Evolutionary conservation across 1,140 invertebrate species (phyloP).

Genomic region (Cotesia glomerata): DNA sequence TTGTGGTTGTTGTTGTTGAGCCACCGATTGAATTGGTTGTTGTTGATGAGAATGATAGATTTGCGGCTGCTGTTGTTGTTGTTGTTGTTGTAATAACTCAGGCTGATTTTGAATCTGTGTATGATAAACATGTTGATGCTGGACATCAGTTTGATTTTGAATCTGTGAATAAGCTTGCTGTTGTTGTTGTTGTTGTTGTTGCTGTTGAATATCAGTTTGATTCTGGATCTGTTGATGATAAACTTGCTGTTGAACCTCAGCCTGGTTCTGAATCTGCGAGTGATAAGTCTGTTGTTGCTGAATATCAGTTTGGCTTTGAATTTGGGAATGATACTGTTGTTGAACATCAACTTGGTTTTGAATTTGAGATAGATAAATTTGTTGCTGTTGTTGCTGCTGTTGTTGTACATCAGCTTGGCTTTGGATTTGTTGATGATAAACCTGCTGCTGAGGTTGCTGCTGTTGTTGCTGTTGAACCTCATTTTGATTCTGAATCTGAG

Average conservation of each 20-base stretch:
- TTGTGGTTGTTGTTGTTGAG: conserved; percentile 25
- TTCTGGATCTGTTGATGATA: conserved; percentile 14
- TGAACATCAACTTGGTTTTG: background rate
- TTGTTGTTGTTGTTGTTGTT: conserved; percentile 26
- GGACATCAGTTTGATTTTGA: conserved; percentile 36
- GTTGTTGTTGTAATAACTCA: conserved; percentile 26
- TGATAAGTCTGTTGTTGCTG: too few relatives aligned
- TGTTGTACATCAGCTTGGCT: conserved; percentile 17
- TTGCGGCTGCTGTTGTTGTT: background rate
- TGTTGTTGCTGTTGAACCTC: too few relatives aligned
- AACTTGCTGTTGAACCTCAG: background rate
- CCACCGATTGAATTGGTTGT: background rate
- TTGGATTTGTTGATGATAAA: conserved; percentile 14
- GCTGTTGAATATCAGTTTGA: background rate
- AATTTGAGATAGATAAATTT: background rate
- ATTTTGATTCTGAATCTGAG: too few relatives aligned
- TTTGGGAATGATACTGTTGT: background rate
- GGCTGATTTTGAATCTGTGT: conserved; percentile 41
- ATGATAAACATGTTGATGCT: conserved; percentile 34
- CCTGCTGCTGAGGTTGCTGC: background rate
- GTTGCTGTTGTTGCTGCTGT: background rate
- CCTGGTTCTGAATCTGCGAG: background rate
- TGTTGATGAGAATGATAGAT: conserved; percentile 18
- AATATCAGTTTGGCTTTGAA: background rate
- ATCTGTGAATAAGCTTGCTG: conserved; percentile 48